Conservation (phyloP, 1,140 invertebrate species). For the Odontomachus brunneus region DNA sequence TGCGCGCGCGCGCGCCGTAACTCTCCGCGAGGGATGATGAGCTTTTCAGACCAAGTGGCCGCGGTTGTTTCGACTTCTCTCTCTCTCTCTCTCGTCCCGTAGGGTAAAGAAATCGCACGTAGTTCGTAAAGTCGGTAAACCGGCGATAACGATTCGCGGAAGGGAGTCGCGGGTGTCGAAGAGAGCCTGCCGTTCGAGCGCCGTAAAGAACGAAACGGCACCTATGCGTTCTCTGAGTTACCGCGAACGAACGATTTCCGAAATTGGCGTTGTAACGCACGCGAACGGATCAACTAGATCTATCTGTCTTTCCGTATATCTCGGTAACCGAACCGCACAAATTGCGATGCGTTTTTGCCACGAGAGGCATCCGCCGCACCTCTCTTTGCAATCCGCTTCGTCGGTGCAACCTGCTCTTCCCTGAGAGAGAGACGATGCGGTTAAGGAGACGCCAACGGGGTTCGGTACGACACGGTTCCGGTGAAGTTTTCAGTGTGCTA, state of each 20-base stretch:
- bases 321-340: neutral
- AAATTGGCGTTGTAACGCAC: neutral
- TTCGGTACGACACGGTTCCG: conserved; percentile 1
- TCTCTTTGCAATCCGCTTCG: conserved; percentile 17
- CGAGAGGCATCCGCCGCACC: too few relatives aligned
- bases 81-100: neutral
- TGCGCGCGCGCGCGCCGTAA: neutral
- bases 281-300: neutral
- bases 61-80: neutral
- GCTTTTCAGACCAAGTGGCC: conserved; percentile 42
- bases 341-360: conserved; percentile 4
- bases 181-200: neutral
- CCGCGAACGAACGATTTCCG: neutral
- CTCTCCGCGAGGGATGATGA: conserved; percentile 34
- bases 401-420: too few relatives aligned
- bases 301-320: conserved; percentile 11
- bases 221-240: neutral
- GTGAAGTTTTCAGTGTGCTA: conserved; percentile 43
- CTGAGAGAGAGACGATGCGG: neutral
- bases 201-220: conserved; percentile 1
- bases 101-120: conserved; percentile 26
- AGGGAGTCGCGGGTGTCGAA: neutral
- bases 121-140: conserved; percentile 38
- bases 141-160: neutral
- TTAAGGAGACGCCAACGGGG: neutral